These are phyloP conservation scores for Palythoa caribaeorum DNA, from an alignment of 92 coral and sea anemone genomes.

Conservation along the genomic window DNA sequence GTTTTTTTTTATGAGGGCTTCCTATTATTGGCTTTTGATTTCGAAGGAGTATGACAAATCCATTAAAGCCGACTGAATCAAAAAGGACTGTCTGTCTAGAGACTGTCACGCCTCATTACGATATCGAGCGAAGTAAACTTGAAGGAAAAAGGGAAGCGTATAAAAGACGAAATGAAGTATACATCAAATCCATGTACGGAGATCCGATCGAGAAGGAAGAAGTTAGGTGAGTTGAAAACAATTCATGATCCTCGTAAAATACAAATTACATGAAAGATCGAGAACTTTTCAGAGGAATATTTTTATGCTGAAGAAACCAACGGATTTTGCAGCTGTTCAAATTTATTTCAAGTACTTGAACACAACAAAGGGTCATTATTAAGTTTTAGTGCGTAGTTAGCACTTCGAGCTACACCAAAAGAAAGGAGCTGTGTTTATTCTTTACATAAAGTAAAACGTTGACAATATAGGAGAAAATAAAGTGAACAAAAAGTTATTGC, in stretches of 20 bases:
- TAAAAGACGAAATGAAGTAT: constrained; percentile 61
- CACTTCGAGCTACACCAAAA: background rate
- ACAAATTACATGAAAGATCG: background rate
- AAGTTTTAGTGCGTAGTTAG: background rate
- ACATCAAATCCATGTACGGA: constrained; percentile 86
- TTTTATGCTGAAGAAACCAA: background rate
- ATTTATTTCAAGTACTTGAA: constrained; percentile 8
- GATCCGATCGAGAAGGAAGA: constrained; percentile 72
- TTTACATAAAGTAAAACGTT: background rate
- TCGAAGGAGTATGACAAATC: constrained; percentile 67
- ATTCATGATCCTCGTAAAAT: background rate
- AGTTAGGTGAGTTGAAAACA: constrained; percentile 63
- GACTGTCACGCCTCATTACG: constrained; percentile 60
- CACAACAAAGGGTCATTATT: background rate
- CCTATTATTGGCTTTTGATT: background rate
- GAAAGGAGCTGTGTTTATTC: background rate
- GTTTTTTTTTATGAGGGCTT: background rate
- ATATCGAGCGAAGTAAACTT: constrained; percentile 61
- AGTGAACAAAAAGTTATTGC: background rate
- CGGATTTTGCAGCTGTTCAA: constrained; percentile 24
- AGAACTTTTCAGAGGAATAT: background rate
- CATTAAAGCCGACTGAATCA: constrained; percentile 62
- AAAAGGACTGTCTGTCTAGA: constrained; percentile 74
- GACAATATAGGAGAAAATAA: background rate
- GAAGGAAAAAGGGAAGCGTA: constrained; percentile 77